Percentiles rank a stretch among this genome's conserved stretches.
Conservation (phyloP, 2,113 vertebrate genomes). For the Junco hyemalis region DNA sequence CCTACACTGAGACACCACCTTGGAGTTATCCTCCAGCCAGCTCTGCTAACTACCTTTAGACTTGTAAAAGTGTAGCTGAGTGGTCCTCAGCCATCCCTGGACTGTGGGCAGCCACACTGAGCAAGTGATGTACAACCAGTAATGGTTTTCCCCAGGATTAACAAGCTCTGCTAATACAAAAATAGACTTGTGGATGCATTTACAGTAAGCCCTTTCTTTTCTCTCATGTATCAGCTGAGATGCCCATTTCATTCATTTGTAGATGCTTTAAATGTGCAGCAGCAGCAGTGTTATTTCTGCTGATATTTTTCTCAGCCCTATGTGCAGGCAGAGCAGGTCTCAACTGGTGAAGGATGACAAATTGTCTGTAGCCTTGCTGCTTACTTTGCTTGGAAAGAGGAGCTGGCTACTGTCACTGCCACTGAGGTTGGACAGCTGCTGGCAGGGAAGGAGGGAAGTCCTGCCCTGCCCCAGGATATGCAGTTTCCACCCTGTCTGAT, state of each 20-base stretch:
- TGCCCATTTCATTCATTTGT: background rate
- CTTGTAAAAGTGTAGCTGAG: background rate
- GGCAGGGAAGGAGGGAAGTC: background rate
- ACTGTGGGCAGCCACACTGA: background rate
- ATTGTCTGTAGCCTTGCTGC: background rate
- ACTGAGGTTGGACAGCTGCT: background rate
- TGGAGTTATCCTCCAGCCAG: background rate
- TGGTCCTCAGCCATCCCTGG: background rate
- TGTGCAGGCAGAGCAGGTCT: background rate
- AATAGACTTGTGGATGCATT: fast-evolving
- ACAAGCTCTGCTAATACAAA: background rate
- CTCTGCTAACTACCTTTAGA: background rate
- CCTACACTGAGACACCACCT: background rate
- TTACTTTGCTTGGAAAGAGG: background rate
- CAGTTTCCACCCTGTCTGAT: background rate
- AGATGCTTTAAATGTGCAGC: background rate
- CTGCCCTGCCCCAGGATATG: background rate
- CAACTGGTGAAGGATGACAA: background rate
- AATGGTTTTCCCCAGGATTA: background rate
- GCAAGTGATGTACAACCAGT: background rate
- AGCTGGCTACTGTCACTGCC: background rate
- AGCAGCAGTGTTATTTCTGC: background rate
- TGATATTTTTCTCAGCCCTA: background rate
- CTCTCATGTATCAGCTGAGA: background rate
- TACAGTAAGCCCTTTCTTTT: background rate